phyloP scores from a whole-genome alignment of 2,113 vertebrate genomes.

The Bagarius yarrelli region DNA sequence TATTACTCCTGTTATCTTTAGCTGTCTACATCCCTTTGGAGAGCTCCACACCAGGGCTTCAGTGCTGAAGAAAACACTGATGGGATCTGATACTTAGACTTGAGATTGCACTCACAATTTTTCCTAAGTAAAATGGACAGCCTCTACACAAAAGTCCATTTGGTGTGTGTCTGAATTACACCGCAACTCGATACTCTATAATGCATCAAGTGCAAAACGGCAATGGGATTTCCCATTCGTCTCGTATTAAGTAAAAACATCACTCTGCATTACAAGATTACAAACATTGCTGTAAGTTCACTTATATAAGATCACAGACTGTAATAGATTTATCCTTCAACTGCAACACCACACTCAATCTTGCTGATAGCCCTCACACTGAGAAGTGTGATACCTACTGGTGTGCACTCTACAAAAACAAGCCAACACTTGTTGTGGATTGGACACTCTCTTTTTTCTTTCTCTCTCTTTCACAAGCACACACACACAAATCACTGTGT shows the following conservation, averaged over 20 bases:
- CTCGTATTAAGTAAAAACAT: conserved; percentile 53
- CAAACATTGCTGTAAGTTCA: conserved; percentile 41
- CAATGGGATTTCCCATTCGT: conserved; percentile 53
- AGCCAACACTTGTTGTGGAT: conserved; percentile 58
- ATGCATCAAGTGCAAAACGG: conserved; percentile 52
- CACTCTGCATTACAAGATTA: conserved; percentile 52
- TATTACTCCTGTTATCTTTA: conserved; percentile 66
- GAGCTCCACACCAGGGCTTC: conserved; percentile 58
- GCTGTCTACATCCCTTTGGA: conserved; percentile 54
- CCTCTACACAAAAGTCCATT: conserved; percentile 46
- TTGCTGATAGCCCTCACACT: conserved; percentile 46
- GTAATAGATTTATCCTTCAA: conserved; percentile 43
- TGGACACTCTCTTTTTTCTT: conserved; percentile 52
- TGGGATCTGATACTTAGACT: conserved; percentile 67
- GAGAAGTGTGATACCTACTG: conserved; percentile 43
- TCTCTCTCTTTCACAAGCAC: conserved; percentile 41
- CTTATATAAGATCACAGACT: conserved; percentile 49
- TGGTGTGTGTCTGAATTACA: conserved; percentile 50
- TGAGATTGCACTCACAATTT: conserved; percentile 57
- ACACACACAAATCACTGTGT: conserved; percentile 41
- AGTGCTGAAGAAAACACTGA: conserved; percentile 62
- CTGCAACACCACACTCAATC: conserved; percentile 47
- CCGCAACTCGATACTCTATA: conserved; percentile 46
- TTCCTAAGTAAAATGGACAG: conserved; percentile 52
- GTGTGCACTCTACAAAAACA: conserved; percentile 50